phyloP scores from a whole-genome alignment of 2,888 invertebrate species.

The Xestia rhomboidea region DNA sequence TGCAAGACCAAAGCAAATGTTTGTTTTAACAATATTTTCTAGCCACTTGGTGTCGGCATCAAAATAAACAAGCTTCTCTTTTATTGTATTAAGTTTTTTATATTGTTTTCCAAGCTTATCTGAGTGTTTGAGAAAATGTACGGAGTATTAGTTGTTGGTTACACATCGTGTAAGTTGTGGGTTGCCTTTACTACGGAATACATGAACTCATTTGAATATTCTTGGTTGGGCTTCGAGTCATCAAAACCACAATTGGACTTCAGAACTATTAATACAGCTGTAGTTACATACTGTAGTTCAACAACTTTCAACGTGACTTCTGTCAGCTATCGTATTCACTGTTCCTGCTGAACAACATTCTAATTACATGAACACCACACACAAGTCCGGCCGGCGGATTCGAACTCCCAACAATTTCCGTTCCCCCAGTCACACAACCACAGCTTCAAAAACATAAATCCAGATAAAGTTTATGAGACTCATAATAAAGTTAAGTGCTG shows the following conservation, averaged over 20 bases:
- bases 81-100: constrained; percentile 68
- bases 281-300: too few species aligned
- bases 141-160: constrained; percentile 21
- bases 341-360: constrained; percentile 6
- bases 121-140: constrained; percentile 50
- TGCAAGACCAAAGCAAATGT: constrained; percentile 80
- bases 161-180: constrained; percentile 11
- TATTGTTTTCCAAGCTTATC: constrained; percentile 64
- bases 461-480: constrained; percentile 84
- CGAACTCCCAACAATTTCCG: constrained; percentile 52
- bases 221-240: constrained; percentile 14
- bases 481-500: constrained; percentile 73
- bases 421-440: constrained; percentile 67
- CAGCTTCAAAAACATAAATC: constrained; percentile 74
- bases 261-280: not conserved
- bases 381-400: constrained; percentile 31
- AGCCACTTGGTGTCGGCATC: constrained; percentile 88
- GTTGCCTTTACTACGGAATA: constrained; percentile 12
- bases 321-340: not conserved
- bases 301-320: not conserved
- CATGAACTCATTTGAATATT: constrained; percentile 5
- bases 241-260: constrained; percentile 17
- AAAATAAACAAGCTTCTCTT: constrained; percentile 84
- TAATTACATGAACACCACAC: constrained; percentile 28
- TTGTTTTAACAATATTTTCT: constrained; percentile 88